Percentiles rank a stretch among this genome's conserved stretches.
Conservation (phyloP, 2,888 invertebrate species). For the Bellardia pandia region DNA sequence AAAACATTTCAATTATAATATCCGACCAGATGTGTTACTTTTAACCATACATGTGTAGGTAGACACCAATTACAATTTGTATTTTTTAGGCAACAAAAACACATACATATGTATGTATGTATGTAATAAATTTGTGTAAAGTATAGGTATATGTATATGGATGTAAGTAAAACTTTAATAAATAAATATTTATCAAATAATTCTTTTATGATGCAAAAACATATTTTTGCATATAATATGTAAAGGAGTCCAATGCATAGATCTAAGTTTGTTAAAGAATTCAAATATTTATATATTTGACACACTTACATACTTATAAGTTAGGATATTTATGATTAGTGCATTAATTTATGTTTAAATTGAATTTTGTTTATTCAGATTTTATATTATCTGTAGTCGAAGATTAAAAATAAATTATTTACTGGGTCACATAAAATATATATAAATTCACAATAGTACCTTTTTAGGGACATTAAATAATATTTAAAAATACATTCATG, state of each 20-base stretch:
- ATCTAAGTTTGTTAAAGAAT: too few species aligned
- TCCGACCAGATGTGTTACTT: conserved; percentile 6
- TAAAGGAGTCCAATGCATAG: too few species aligned
- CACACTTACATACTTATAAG: too few species aligned
- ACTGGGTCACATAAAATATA: not conserved
- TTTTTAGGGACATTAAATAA: not conserved
- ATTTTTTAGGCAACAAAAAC: conserved; percentile 6
- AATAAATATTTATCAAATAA: not conserved
- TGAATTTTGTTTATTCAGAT: too few species aligned
- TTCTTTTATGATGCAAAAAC: not conserved
- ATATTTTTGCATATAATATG: too few species aligned
- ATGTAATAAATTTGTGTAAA: not conserved
- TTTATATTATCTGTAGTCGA: too few species aligned
- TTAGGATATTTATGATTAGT: too few species aligned
- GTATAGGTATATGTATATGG: not conserved
- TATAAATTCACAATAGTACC: too few species aligned
- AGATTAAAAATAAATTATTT: not conserved
- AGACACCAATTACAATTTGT: conserved; percentile 2
- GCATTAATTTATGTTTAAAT: too few species aligned
- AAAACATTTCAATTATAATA: not conserved
- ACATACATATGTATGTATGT: too few species aligned
- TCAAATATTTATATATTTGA: too few species aligned
- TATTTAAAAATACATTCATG: not conserved
- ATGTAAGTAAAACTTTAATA: not conserved
- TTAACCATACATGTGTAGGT: not conserved